Percentiles rank a stretch among this genome's conserved stretches.
Evolutionary conservation across 2,113 vertebrate genomes (phyloP).

Genomic region (Lasiurus cinereus): DNA sequence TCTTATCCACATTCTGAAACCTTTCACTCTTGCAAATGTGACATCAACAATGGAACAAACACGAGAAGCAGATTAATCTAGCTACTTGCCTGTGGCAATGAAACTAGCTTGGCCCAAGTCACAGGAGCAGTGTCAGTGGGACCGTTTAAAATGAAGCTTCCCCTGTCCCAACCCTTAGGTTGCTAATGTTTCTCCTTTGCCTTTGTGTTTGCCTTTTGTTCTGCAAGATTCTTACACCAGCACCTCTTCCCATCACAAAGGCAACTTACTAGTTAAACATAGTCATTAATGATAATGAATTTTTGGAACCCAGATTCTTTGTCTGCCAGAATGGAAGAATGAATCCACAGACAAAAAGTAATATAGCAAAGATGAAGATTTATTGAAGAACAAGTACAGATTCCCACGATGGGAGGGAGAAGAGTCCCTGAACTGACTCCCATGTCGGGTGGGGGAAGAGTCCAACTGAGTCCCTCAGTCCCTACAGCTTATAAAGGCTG

Average conservation of each 20-base stretch:
- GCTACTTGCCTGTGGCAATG: constrained; percentile 76
- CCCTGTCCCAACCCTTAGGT: not conserved
- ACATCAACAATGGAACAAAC: constrained; percentile 64
- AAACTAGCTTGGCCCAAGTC: constrained; percentile 58
- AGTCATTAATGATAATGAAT: not conserved
- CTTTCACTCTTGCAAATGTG: constrained; percentile 46
- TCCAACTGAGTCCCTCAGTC: too few species aligned
- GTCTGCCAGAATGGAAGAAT: too few species aligned
- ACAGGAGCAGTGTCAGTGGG: not conserved
- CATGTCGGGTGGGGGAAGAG: too few species aligned
- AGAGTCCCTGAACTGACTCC: too few species aligned
- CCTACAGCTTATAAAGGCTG: too few species aligned
- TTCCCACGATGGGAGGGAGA: too few species aligned
- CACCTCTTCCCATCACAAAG: not conserved
- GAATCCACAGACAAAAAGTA: too few species aligned
- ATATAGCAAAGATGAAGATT: too few species aligned
- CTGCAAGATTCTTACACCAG: constrained; percentile 24
- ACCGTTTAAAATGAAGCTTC: constrained; percentile 68
- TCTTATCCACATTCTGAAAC: constrained; percentile 55
- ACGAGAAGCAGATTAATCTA: constrained; percentile 75
- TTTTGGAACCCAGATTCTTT: too few species aligned
- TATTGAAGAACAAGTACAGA: too few species aligned
- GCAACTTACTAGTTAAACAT: not conserved
- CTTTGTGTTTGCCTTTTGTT: constrained; percentile 50
- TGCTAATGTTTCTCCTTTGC: not conserved